These are phyloP conservation scores for Trematocara variabile DNA, from an alignment of 2,113 vertebrate species.

Conservation along the genomic window DNA sequence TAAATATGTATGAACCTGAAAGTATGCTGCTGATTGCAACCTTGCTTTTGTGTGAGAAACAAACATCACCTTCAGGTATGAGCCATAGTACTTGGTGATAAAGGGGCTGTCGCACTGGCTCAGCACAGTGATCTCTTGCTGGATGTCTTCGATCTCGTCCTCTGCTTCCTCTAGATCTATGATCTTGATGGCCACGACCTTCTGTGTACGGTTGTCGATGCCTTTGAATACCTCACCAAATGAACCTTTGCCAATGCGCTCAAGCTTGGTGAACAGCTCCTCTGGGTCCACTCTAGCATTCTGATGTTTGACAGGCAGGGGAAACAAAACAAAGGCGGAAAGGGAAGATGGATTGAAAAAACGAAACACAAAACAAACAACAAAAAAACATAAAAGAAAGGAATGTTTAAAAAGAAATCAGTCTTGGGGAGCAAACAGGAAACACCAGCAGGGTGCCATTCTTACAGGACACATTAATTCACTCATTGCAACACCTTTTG, in stretches of 20 bases:
- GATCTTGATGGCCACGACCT: slow-evolving; percentile 98
- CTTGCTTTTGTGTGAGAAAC: background rate
- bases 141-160: slow-evolving; percentile 98
- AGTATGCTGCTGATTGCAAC: background rate
- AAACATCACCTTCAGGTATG: slow-evolving; percentile 90
- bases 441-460: slow-evolving; percentile 32
- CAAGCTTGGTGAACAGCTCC: slow-evolving; percentile 94
- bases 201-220: slow-evolving; percentile 98
- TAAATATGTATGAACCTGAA: background rate
- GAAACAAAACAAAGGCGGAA: background rate
- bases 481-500: slow-evolving; percentile 27
- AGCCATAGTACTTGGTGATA: slow-evolving; percentile 97
- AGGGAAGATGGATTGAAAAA: background rate
- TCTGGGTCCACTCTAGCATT: slow-evolving; percentile 90
- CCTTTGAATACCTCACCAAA: slow-evolving; percentile 99
- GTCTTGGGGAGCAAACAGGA: slow-evolving; percentile 15
- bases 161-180: slow-evolving; percentile 98
- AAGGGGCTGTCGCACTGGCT: slow-evolving; percentile 98
- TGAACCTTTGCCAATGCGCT: slow-evolving; percentile 96
- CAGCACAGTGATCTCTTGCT: slow-evolving; percentile 97
- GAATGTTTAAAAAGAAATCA: slow-evolving; percentile 21
- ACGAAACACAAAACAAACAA: background rate
- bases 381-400: background rate
- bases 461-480: slow-evolving; percentile 38
- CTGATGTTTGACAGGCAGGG: slow-evolving; percentile 53